These are phyloP conservation scores for Telenomus remus DNA, from an alignment of 1,140 invertebrate genomes.

Conservation along the genomic window DNA sequence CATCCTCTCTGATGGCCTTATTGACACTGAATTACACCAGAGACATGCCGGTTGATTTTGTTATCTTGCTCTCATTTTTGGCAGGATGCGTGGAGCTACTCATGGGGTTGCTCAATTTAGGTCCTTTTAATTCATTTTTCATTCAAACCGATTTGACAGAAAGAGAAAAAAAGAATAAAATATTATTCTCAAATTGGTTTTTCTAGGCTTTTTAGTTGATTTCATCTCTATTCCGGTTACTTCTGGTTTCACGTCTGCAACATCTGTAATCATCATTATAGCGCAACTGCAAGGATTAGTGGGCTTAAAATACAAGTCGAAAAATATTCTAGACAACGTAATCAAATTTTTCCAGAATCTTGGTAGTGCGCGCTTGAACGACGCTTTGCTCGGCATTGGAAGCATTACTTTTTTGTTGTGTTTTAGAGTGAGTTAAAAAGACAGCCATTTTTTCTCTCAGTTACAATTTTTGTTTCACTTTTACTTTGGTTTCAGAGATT, in stretches of 20 bases:
- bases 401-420: conserved; percentile 81
- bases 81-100: conserved; percentile 84
- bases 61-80: conserved; percentile 86
- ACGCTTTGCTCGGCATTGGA: conserved; percentile 79
- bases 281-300: conserved; percentile 91
- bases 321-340: conserved; percentile 79
- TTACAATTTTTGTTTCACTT: no score
- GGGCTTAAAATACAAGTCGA: conserved; percentile 81
- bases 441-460: no score
- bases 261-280: conserved; percentile 92
- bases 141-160: no score
- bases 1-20: conserved; percentile 90
- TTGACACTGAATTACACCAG: conserved; percentile 84
- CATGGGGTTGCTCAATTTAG: conserved; percentile 86
- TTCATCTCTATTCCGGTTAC: conserved; percentile 95
- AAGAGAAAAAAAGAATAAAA: no score
- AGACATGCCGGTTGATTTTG: conserved; percentile 83
- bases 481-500: conserved; percentile 83
- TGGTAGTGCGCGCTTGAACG: conserved; percentile 75
- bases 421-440: conserved; percentile 77
- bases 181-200: no score
- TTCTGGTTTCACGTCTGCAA: conserved; percentile 94
- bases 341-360: conserved; percentile 78
- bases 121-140: conserved; percentile 67
- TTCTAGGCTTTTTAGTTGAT: conserved; percentile 94